Percentiles rank a stretch among this genome's conserved stretches.
These are phyloP conservation scores for Oscheius sp. DNA, from an alignment of 2,888 invertebrate genomes.

Conservation along the genomic window DNA sequence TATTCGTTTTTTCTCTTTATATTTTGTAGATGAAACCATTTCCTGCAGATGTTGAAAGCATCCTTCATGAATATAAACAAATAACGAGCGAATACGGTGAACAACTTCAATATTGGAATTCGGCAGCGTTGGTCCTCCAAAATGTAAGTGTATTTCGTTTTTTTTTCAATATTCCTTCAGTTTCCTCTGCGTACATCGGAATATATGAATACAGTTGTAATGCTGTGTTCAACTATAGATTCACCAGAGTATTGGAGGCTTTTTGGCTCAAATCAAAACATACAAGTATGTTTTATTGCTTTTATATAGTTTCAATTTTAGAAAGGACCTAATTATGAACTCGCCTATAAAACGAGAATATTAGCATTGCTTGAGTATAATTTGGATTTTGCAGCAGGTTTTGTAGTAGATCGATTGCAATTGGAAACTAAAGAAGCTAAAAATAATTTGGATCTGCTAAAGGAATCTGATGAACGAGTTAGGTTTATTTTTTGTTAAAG, in stretches of 20 bases:
- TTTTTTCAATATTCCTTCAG: constrained; percentile 1
- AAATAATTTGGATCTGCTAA: neutral
- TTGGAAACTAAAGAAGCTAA: neutral
- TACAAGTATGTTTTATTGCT: neutral
- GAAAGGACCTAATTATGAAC: constrained; percentile 14
- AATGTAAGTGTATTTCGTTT: neutral
- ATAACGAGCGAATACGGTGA: constrained; percentile 29
- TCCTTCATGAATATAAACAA: neutral
- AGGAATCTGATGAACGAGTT: constrained; percentile 13
- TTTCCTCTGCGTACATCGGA: neutral
- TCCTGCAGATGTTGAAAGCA: neutral
- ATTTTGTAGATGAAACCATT: constrained; percentile 6
- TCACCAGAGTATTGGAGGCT: constrained; percentile 28
- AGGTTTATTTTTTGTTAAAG: neutral
- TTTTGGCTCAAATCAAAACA: constrained; percentile 6
- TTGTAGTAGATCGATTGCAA: constrained; percentile 10
- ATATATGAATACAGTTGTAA: constrained; percentile 19
- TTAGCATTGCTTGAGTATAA: constrained; percentile 4
- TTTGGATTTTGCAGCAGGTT: neutral
- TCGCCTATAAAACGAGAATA: constrained; percentile 7
- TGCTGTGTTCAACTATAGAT: constrained; percentile 27
- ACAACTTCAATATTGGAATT: constrained; percentile 31
- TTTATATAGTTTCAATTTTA: neutral
- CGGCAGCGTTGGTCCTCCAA: constrained; percentile 6
- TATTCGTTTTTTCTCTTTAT: neutral